These are phyloP conservation scores for Drosophila ohnishii DNA, from an alignment of 1,140 invertebrate species.

Conservation along the genomic window DNA sequence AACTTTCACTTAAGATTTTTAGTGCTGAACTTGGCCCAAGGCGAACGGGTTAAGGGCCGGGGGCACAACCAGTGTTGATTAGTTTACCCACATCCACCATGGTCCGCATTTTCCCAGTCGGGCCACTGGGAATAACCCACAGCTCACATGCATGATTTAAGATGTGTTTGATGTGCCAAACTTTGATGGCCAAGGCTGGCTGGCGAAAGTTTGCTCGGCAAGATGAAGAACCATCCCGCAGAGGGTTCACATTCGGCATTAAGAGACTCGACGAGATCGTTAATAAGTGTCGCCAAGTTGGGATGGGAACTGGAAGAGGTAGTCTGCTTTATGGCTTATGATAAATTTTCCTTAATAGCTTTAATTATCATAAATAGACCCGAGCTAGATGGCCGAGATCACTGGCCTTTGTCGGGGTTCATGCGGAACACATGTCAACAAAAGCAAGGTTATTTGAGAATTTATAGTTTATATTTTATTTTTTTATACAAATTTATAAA, in stretches of 20 bases:
- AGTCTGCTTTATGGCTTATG: constrained; percentile 29
- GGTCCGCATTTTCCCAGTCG: constrained; percentile 11
- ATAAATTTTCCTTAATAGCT: constrained; percentile 41
- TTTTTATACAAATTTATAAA: too few relatives aligned
- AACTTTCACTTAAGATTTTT: constrained; percentile 69
- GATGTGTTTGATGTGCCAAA: constrained; percentile 59
- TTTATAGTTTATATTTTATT: too few relatives aligned
- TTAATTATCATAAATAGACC: constrained; percentile 46
- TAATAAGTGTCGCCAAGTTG: constrained; percentile 34
- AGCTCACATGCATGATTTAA: constrained; percentile 70
- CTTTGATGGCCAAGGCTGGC: constrained; percentile 66
- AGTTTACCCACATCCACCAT: constrained; percentile 56
- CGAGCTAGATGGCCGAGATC: background rate
- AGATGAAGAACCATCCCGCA: constrained; percentile 37
- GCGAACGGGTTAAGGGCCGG: constrained; percentile 4
- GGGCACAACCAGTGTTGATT: constrained; percentile 56
- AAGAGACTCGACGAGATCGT: constrained; percentile 54
- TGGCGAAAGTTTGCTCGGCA: constrained; percentile 56
- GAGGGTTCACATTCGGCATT: constrained; percentile 50
- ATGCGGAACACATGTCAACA: background rate
- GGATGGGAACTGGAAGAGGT: background rate
- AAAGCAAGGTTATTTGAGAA: background rate
- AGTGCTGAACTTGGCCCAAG: constrained; percentile 42
- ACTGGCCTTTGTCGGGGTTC: background rate
- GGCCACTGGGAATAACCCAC: constrained; percentile 54